Conservation (phyloP, 2,113 vertebrate species). For the Caracal caracal region DNA sequence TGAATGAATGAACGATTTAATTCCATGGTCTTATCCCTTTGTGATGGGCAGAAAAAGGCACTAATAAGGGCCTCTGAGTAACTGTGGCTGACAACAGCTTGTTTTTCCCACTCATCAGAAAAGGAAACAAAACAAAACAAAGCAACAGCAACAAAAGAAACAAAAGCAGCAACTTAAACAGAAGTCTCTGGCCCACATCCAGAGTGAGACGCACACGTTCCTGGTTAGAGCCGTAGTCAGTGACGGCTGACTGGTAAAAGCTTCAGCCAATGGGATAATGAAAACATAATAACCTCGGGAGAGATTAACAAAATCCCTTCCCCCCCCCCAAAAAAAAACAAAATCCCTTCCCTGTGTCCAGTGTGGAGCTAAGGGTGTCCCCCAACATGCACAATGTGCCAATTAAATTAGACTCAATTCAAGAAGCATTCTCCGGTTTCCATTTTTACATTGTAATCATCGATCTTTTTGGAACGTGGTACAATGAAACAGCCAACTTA, state of each 20-base stretch:
- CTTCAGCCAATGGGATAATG: neutral
- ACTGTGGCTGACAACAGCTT: neutral
- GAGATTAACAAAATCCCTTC: neutral
- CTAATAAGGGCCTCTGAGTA: neutral
- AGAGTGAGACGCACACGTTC: neutral
- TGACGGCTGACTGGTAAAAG: neutral
- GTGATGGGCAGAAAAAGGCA: neutral
- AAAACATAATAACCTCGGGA: neutral
- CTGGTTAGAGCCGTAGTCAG: neutral
- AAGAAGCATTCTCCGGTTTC: neutral
- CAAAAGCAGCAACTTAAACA: neutral
- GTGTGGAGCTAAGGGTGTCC: neutral
- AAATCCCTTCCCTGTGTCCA: neutral
- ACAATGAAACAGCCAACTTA: neutral
- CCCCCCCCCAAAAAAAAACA: neutral
- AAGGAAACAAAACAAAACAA: neutral
- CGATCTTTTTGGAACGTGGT: neutral
- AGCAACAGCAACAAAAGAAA: neutral
- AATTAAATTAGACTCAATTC: slow-evolving; percentile 4
- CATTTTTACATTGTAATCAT: slow-evolving; percentile 6
- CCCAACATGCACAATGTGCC: neutral
- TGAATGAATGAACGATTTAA: neutral
- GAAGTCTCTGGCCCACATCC: neutral
- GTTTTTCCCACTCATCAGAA: neutral
- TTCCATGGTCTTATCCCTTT: neutral